Percentiles rank a stretch among this genome's conserved stretches.
phyloP scores from a whole-genome alignment of 2,797 vertebrate genomes.

The Semotilus atromaculatus region DNA sequence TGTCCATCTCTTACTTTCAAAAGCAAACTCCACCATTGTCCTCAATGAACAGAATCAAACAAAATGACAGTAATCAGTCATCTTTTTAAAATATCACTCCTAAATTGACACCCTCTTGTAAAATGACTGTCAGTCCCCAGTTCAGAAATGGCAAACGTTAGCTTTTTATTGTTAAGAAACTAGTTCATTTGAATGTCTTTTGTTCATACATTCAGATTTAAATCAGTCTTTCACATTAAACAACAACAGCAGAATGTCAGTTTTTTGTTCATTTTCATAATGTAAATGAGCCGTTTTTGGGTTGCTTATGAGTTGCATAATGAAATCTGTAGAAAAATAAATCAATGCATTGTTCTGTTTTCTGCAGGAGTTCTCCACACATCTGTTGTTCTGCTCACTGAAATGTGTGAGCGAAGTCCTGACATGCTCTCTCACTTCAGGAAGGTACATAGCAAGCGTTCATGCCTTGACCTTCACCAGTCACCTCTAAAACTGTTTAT shows the following conservation, averaged over 20 bases:
- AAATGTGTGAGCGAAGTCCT: constrained; percentile 99
- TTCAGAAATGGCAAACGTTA: too few relatives aligned
- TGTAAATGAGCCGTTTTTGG: background rate
- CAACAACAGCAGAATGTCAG: background rate
- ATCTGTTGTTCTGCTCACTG: constrained; percentile 97
- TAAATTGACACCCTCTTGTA: background rate
- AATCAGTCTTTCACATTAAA: background rate
- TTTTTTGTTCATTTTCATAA: background rate
- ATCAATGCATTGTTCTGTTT: background rate
- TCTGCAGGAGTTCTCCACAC: constrained; percentile 95
- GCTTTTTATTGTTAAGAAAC: background rate
- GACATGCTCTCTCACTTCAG: constrained; percentile 99
- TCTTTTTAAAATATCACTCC: too few relatives aligned
- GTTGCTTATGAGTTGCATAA: background rate
- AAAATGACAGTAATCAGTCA: background rate
- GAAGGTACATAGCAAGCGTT: constrained; percentile 83
- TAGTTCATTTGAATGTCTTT: too few relatives aligned
- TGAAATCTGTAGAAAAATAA: background rate
- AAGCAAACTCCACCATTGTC: background rate
- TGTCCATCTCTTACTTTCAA: background rate
- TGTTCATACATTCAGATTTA: background rate
- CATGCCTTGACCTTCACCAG: background rate
- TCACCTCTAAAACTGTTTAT: constrained; percentile 7
- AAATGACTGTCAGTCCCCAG: background rate
- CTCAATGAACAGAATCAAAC: background rate